Conservation (phyloP, 2,797 vertebrate species). For the Triplophysa yarkandensis region DNA sequence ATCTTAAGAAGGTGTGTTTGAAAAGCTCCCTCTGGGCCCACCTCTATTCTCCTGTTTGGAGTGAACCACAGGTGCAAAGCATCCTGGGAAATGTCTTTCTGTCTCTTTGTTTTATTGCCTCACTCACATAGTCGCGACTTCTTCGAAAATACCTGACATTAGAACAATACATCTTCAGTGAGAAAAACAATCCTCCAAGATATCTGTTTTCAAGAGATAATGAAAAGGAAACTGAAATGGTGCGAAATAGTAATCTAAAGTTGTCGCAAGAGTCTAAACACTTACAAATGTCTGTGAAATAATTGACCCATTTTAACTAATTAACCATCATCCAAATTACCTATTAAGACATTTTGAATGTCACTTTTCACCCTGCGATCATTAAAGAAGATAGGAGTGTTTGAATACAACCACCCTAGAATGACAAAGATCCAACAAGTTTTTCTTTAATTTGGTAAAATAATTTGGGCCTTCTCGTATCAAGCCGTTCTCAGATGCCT, state of each 20-base stretch:
- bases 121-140: not conserved
- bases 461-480: no score
- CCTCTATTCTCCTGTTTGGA: not conserved
- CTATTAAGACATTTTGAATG: no score
- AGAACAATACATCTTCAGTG: slow-evolving; percentile 9
- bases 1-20: slow-evolving; percentile 11
- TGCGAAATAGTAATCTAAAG: not conserved
- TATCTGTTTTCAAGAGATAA: slow-evolving; percentile 18
- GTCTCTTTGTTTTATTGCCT: not conserved
- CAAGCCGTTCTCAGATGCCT: no score
- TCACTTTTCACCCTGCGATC: no score
- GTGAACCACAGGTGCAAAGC: not conserved
- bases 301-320: no score
- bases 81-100: slow-evolving; percentile 23
- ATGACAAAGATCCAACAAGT: no score
- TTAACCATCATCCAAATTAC: no score
- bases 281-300: no score
- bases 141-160: not conserved
- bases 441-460: no score
- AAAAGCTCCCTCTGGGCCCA: slow-evolving; percentile 1
- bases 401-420: no score
- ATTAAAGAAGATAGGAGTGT: no score
- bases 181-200: not conserved
- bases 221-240: not conserved
- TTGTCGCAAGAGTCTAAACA: no score